Base-by-base conservation (phyloP, 2,113 vertebrate genomes). In the Electrona antarctica region DNA sequence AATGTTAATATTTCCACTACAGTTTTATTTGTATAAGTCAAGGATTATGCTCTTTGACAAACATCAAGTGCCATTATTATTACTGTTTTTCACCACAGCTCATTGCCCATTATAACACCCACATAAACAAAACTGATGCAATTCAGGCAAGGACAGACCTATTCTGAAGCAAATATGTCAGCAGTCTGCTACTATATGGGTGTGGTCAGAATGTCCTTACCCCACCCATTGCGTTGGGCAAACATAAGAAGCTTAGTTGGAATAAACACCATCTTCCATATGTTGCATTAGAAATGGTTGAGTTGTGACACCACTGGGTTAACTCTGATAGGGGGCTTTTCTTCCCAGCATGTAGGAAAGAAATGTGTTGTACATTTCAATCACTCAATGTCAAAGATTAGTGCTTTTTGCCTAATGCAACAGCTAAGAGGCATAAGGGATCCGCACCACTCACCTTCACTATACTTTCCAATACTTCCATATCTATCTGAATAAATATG, bases 231-330 rank as follows among this genome's bases (percentile, higher is more conserved):
- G 56, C 14, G 12, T 63, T 29, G 54, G 11, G 8, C 45, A 8
- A 48, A 60, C 8, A 6, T 72, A 77, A 86, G 72, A 77, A 65
- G 74, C 80, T 87, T 87, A 78, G 45, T 47, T 62, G 47, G 60
- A 66, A 56, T 67, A 67, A 51, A 64, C 48, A 33, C 41, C 7
- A 46, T 57, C 7, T 66, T 21, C 49, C 64, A 45, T 54, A 14
- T 55, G 64, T 11, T 41, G 29, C 10, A 10, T 51, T 55, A 54
- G 64, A 41, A 21, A 8, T 21, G 21, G 21, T 21, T 21, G 21
- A 10, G 13, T 12, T 10, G 8, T 29, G 51, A 14, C 21, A 55
- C 64, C 64, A 33, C 12, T 8, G 3, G 51, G 50, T 41, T 7
- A 55, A 0, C 41, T 56, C 41, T 47, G 11, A 57, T 46, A 41